Evolutionary conservation across 1,140 invertebrate species (phyloP), one percentile per base, ranked within the genome.

Genomic region (Temnothorax nylanderi): DNA sequence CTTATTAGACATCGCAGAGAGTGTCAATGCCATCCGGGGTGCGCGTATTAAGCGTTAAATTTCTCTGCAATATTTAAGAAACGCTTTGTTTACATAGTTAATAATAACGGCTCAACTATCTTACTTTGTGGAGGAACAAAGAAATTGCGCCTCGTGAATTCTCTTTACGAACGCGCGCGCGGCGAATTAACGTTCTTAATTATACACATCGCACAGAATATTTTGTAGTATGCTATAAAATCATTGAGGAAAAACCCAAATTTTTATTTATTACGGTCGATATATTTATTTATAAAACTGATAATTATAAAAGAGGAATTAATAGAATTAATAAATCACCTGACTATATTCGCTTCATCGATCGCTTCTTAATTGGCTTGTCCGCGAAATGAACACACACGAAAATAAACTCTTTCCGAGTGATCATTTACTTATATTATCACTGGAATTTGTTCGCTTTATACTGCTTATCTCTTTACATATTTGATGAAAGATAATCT

Each of bases 331-430:
- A 74, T 37, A 37, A 74, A 74, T 41, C 11, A 3, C 32, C 18
- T 74, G 3, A 54, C 32, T 21, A 37, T 37, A 32, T 74, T 74
- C 1, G 47, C 18, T n/a, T 16, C 3, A 34, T 71, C 26, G 8
- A 71, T 71, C 58, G 26, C 10, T 56, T 74, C n/a, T 74, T 72
- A 54, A 72, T 72, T 54, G 26, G n/a, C 18, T 74, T 74, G 4
- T 37, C 10, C 51, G 5, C 11, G 8, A 74, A 74, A 21, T 37
- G 3, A 41, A 67, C 11, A 47, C 7, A 51, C 26, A 21, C 11
- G 10, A 2, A 54, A 8, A 72, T 74, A 37, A 34, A 74, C n/a
- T 56, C 8, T 37, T 74, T 74, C 2, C 2, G 13, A 1, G 3
- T 54, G 16, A 72, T 54, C 4, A 6, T 56, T 56, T 67, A 74